These are phyloP conservation scores for Dexiosoma caninum DNA, from an alignment of 2,888 invertebrate genomes.

Conservation along the genomic window DNA sequence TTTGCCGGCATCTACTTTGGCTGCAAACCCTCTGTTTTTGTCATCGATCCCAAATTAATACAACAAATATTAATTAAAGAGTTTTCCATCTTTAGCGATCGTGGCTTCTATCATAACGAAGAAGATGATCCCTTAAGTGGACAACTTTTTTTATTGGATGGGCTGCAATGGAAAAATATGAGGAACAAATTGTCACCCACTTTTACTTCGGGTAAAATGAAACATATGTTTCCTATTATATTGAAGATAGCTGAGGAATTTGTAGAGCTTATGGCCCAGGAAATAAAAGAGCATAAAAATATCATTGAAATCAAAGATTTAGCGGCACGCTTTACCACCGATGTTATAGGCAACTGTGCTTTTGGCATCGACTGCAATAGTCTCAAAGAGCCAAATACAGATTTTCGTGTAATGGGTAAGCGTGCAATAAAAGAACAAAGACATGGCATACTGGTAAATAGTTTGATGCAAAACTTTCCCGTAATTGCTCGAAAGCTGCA, in stretches of 20 bases:
- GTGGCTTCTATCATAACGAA: conserved; percentile 74
- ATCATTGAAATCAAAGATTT: conserved; percentile 76
- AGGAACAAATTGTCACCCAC: conserved; percentile 78
- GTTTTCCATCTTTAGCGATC: conserved; percentile 74
- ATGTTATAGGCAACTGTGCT: conserved; percentile 79
- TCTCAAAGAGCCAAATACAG: conserved; percentile 74
- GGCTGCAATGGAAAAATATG: conserved; percentile 78
- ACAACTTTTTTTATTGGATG: conserved; percentile 75
- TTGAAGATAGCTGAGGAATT: conserved; percentile 72
- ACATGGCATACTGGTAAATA: conserved; percentile 64
- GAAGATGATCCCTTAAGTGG: conserved; percentile 75
- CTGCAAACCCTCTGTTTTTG: conserved; percentile 66
- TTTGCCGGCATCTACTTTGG: conserved; percentile 72
- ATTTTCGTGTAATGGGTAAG: conserved; percentile 73
- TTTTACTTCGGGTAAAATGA: conserved; percentile 79
- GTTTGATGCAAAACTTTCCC: conserved; percentile 68
- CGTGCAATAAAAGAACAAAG: conserved; percentile 66
- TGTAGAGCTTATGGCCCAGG: too few relatives aligned
- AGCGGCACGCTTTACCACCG: conserved; percentile 78
- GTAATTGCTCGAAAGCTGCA: conserved; percentile 65
- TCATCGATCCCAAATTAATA: conserved; percentile 74
- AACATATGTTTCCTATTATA: conserved; percentile 77
- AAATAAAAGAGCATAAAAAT: conserved; percentile 67
- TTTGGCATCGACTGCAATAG: conserved; percentile 79
- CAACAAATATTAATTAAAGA: conserved; percentile 75